These are phyloP conservation scores for Bothrops alternatus DNA, from an alignment of 2,797 vertebrate species.

Conservation along the genomic window DNA sequence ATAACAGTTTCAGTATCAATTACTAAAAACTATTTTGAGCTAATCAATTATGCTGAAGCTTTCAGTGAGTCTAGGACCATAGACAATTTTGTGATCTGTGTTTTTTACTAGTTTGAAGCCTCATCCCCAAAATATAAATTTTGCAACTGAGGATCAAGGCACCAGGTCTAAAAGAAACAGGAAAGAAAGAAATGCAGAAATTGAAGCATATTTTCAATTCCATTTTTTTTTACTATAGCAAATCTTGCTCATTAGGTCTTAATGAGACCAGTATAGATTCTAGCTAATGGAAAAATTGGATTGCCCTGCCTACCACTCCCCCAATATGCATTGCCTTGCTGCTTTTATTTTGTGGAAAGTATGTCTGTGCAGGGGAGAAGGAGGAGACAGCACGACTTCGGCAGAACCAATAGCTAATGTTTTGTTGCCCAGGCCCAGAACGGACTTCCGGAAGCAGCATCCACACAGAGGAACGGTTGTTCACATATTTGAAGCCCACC, in stretches of 20 bases:
- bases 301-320: neutral
- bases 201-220: neutral
- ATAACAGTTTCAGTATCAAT: neutral
- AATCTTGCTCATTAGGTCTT: neutral
- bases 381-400: neutral
- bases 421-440: no score
- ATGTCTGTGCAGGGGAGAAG: neutral
- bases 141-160: neutral
- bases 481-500: no score
- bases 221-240: neutral
- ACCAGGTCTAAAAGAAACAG: neutral
- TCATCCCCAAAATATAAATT: neutral
- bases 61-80: neutral
- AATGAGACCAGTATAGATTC: neutral
- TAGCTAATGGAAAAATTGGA: neutral
- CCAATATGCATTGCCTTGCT: neutral
- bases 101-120: neutral
- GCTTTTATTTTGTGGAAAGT: neutral
- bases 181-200: neutral
- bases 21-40: neutral
- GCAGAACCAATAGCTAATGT: no score
- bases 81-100: neutral
- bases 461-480: no score
- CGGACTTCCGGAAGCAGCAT: no score
- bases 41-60: neutral